phyloP scores from a whole-genome alignment of 2,113 vertebrate species.

The Rhagologus leucostigma region DNA sequence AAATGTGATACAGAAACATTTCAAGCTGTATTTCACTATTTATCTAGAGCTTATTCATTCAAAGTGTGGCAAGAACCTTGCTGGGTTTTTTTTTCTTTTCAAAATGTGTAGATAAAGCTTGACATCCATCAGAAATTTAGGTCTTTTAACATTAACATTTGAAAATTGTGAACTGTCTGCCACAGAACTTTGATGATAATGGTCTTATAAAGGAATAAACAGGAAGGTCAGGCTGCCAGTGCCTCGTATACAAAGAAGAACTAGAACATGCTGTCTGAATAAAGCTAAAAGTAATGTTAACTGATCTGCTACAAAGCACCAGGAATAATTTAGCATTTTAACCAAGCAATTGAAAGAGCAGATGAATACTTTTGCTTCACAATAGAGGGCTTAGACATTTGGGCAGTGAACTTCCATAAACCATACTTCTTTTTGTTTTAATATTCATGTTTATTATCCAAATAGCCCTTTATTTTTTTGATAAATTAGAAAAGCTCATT shows the following conservation, averaged over 20 bases:
- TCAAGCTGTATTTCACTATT: conserved; percentile 40
- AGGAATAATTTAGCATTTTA: conserved; percentile 69
- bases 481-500: conserved; percentile 30
- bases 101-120: conserved; percentile 52
- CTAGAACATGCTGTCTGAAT: conserved; percentile 56
- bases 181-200: conserved; percentile 51
- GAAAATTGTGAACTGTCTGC: conserved; percentile 55
- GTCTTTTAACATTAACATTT: conserved; percentile 56
- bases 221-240: conserved; percentile 60
- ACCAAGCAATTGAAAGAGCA: conserved; percentile 43
- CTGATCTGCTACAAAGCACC: conserved; percentile 54
- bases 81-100: background rate
- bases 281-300: conserved; percentile 67
- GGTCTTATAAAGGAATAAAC: conserved; percentile 55
- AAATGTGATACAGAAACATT: conserved; percentile 23
- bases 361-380: conserved; percentile 48
- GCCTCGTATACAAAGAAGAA: conserved; percentile 43
- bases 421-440: conserved; percentile 30
- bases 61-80: conserved; percentile 20
- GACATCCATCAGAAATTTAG: conserved; percentile 48
- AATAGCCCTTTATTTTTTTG: background rate
- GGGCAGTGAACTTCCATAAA: conserved; percentile 6
- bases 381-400: conserved; percentile 19
- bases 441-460: conserved; percentile 53
- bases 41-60: conserved; percentile 43